Evolutionary conservation across 2,113 vertebrate species (phyloP).

Genomic region (Pituophis catenifer): DNA sequence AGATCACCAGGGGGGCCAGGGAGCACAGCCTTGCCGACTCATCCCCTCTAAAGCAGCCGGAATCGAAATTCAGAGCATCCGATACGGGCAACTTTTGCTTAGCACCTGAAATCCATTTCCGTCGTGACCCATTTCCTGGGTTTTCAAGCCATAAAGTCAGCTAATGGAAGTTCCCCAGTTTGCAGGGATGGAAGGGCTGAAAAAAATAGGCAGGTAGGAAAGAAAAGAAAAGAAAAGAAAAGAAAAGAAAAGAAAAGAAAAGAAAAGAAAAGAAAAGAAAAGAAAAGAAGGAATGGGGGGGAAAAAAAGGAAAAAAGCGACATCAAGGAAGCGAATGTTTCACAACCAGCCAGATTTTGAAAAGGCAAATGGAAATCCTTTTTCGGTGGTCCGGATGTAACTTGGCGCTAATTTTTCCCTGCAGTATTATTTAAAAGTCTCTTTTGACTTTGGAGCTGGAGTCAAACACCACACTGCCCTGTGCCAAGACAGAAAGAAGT

Average conservation of each 20-base stretch:
- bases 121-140: background rate
- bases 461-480: background rate
- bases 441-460: background rate
- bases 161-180: background rate
- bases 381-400: background rate
- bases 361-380: background rate
- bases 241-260: background rate
- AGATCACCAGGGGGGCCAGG: no score
- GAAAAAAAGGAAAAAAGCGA: background rate
- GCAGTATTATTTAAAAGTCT: slow-evolving; percentile 3
- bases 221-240: background rate
- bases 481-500: background rate
- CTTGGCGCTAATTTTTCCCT: background rate
- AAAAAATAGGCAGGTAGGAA: background rate
- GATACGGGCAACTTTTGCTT: background rate
- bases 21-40: background rate
- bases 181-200: background rate
- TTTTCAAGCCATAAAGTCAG: background rate
- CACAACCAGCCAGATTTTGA: background rate
- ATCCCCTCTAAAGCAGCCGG: background rate
- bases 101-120: background rate
- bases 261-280: no score
- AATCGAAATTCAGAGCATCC: background rate
- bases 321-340: background rate
- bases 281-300: no score